Conservation (phyloP, 2,888 invertebrate genomes). For the Halocaridina rubra region DNA sequence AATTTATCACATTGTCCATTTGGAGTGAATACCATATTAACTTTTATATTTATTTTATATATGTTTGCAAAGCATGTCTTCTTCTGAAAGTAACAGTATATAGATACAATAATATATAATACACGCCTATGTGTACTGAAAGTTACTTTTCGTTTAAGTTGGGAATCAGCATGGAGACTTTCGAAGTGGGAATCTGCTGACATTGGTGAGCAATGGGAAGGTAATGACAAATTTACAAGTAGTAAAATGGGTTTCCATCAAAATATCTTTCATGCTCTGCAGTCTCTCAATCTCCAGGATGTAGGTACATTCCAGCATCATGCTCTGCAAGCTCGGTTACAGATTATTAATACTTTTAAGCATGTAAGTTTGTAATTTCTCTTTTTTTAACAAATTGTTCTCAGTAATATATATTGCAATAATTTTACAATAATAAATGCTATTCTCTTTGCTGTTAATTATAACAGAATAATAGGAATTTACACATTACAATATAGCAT, state of each 20-base stretch:
- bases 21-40: no score
- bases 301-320: neutral
- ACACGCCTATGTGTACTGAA: no score
- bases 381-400: neutral
- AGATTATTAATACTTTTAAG: neutral
- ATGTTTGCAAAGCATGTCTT: no score
- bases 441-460: no score
- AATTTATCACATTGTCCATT: no score
- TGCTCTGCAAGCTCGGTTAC: neutral
- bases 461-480: no score
- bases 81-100: no score
- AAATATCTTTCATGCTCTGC: conserved; percentile 1
- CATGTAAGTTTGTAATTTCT: neutral
- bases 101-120: no score
- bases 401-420: neutral
- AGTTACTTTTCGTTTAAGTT: neutral
- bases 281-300: conserved; percentile 17
- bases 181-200: conserved; percentile 21
- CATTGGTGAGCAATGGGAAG: neutral
- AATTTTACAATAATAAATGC: no score
- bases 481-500: no score
- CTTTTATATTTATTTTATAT: no score
- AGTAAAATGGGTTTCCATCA: neutral
- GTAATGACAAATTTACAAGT: neutral
- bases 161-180: conserved; percentile 43